Evolutionary conservation across 2,888 invertebrate species (phyloP).

Genomic region (Frankliniella fusca): DNA sequence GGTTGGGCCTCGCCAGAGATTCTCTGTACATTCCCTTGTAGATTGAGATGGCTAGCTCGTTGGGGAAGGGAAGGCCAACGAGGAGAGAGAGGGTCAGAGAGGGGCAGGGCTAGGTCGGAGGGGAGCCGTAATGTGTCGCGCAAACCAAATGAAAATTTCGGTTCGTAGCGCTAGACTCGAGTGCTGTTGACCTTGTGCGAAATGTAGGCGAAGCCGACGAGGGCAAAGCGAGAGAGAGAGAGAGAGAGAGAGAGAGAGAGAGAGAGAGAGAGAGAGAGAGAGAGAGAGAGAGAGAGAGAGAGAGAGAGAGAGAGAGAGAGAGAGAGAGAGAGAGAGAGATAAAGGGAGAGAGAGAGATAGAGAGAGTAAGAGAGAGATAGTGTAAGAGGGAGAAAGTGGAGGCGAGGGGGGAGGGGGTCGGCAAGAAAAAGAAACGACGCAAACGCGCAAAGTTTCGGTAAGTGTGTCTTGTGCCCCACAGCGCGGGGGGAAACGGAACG

Average conservation of each 20-base stretch:
- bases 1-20: background rate
- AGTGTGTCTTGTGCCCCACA: too few relatives aligned
- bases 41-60: slow-evolving; percentile 7
- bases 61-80: background rate
- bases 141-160: too few relatives aligned
- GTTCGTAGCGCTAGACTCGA: too few relatives aligned
- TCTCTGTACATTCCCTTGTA: background rate
- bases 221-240: background rate
- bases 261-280: background rate
- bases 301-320: background rate
- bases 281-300: background rate
- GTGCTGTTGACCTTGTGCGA: too few relatives aligned
- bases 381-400: background rate
- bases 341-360: background rate
- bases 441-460: too few relatives aligned
- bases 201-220: background rate
- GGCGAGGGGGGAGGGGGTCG: too few relatives aligned
- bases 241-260: slow-evolving; percentile 17
- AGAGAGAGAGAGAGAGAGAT: background rate
- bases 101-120: too few relatives aligned
- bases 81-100: background rate
- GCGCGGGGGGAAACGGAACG: too few relatives aligned
- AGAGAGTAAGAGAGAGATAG: background rate
- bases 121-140: too few relatives aligned
- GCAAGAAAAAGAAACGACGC: too few relatives aligned